Conservation (phyloP, 2,888 invertebrate species). For the Molorchus minor region DNA sequence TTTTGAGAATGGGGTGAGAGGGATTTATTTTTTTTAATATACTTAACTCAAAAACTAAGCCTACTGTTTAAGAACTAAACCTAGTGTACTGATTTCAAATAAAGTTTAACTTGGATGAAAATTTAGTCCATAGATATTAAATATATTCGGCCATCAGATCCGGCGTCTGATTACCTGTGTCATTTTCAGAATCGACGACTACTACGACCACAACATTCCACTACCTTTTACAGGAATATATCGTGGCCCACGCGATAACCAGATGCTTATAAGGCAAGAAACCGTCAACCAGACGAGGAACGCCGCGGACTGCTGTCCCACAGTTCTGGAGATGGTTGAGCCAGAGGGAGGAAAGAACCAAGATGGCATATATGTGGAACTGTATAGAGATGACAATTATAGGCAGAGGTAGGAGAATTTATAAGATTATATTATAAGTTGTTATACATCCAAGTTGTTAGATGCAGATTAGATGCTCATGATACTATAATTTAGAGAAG, state of each 20-base stretch:
- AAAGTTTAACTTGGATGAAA: too few relatives aligned
- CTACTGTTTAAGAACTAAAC: too few relatives aligned
- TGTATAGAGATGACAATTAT: conserved; percentile 77
- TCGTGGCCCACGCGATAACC: conserved; percentile 72
- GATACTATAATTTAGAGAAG: too few relatives aligned
- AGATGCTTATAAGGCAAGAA: conserved; percentile 66
- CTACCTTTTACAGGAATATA: conserved; percentile 58
- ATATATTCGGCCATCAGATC: too few relatives aligned
- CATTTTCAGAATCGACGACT: conserved; percentile 50
- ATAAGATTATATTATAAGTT: background rate
- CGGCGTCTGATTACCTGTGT: too few relatives aligned
- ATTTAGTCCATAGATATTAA: too few relatives aligned
- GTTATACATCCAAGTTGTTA: too few relatives aligned
- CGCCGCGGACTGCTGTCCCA: conserved; percentile 82
- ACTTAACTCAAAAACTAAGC: too few relatives aligned
- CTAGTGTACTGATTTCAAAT: too few relatives aligned
- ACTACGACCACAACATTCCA: conserved; percentile 51
- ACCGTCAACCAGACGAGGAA: conserved; percentile 53
- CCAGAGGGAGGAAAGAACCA: conserved; percentile 81
- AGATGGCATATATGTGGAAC: conserved; percentile 75
- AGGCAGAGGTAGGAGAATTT: conserved; percentile 64
- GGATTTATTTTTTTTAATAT: too few relatives aligned
- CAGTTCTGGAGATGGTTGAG: conserved; percentile 78
- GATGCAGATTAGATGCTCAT: too few relatives aligned
- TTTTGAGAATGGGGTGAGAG: too few relatives aligned